These are phyloP conservation scores for Arremon brunneinucha DNA, from an alignment of 2,797 vertebrate genomes.

Conservation along the genomic window DNA sequence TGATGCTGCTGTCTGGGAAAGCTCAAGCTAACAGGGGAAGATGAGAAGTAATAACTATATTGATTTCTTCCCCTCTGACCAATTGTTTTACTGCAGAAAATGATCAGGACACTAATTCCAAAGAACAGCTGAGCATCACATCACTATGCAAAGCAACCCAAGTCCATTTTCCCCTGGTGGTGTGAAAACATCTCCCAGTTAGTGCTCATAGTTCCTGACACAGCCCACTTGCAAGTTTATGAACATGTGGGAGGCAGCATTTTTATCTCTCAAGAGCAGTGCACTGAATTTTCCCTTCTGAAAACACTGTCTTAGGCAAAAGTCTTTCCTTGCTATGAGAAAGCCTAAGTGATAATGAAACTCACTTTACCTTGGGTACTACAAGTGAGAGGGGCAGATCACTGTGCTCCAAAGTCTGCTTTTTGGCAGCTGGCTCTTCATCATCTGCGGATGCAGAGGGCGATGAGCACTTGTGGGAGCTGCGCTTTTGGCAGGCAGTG, in stretches of 20 bases:
- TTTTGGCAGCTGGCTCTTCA: constrained; percentile 68
- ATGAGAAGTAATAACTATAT: not conserved
- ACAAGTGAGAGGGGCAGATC: constrained; percentile 71
- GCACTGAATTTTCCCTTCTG: not conserved
- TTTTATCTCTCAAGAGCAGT: not conserved
- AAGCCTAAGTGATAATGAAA: not conserved
- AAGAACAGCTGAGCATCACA: not conserved
- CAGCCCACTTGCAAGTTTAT: not conserved
- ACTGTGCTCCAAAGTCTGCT: constrained; percentile 35
- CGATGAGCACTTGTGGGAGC: not conserved
- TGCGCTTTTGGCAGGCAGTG: constrained; percentile 56
- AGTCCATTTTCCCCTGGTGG: not conserved
- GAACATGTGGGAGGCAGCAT: not conserved
- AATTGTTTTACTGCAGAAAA: not conserved
- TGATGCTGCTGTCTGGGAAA: not conserved
- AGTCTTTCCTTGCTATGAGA: not conserved
- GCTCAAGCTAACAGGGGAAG: not conserved
- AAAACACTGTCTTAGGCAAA: not conserved
- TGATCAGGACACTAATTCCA: not conserved
- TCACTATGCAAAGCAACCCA: not conserved
- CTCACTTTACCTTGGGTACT: constrained; percentile 70
- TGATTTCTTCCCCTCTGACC: not conserved
- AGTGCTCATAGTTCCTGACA: not conserved
- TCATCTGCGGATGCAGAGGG: not conserved
- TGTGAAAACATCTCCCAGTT: not conserved